Evolutionary conservation across 2,113 vertebrate genomes (phyloP), one percentile per base, ranked within the genome.

Genomic region (Actenoides hombroni): DNA sequence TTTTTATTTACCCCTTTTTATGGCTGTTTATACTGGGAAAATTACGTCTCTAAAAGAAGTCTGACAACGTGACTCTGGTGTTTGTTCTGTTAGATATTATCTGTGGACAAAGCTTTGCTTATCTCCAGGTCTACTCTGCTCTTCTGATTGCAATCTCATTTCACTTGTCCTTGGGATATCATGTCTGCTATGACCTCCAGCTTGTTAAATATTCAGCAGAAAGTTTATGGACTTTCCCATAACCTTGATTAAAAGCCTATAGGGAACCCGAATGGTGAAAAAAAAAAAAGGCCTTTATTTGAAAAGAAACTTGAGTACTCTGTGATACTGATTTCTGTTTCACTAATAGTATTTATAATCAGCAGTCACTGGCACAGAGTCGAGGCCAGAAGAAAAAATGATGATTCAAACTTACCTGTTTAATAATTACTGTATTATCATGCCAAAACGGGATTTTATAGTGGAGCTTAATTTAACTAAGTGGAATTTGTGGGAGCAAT

Each of bases 181-280:
- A 63, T 91, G 85, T 94, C 95, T 97, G 83, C 86, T 90, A 42
- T 15, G 86, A 98, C 97, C 97, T 98, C 95, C 83, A 95, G 91
- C 95, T 98, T 96, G 94, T 97, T 98, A 98, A 98, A 97, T 98
- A 98, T 97, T 97, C 97, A 97, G 90, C 53, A 93, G 97, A 97
- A 98, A 97, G 89, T 98, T 98, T 98, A 97, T 97, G 93, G 95
- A 96, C 92, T 97, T 98, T 97, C 86, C 94, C 91, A 97, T 97
- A 98, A 98, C 97, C 96, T 97, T 98, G 96, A 98, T 98, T 98
- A 97, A 97, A 97, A 97, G 94, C 90, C 95, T 91, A 61, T 93
- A 78, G 95, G 95, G 94, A 98, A 92, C 77, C 77, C 86, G 89
- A 97, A 93, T 88, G 87, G 97, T 97, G 95, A 92, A 95, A 95